phyloP scores from a whole-genome alignment of 30 jellyfish, hydroid and myxozoan genomes.

The Pelagia noctiluca region DNA sequence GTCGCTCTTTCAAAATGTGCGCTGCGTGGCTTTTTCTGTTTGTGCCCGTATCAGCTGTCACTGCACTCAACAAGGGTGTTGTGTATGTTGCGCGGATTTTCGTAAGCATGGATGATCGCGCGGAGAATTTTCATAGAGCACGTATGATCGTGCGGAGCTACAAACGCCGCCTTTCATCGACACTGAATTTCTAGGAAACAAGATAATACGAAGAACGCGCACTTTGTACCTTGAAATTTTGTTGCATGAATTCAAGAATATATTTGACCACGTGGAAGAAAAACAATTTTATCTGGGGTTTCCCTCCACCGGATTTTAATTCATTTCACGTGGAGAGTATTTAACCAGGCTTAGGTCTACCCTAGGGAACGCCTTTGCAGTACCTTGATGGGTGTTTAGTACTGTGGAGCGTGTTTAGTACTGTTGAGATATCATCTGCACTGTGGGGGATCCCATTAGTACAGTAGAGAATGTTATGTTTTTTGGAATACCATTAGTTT shows the following conservation, averaged over 20 bases:
- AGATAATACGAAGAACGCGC: not conserved
- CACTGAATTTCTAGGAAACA: not conserved
- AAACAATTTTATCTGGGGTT: too few species aligned
- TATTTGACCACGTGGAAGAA: not conserved
- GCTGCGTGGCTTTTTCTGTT: conserved; percentile 63
- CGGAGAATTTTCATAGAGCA: not conserved
- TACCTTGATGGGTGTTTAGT: too few species aligned
- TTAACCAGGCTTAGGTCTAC: too few species aligned
- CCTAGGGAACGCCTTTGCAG: too few species aligned
- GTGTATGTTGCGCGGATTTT: not conserved
- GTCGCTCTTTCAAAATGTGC: conserved; percentile 44
- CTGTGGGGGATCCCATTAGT: too few species aligned
- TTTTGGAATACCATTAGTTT: too few species aligned
- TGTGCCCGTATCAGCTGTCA: conserved; percentile 62
- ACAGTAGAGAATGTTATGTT: too few species aligned
- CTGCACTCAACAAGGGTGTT: not conserved
- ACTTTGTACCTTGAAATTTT: not conserved
- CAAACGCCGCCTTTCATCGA: not conserved
- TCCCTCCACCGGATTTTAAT: too few species aligned
- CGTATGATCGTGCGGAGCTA: not conserved
- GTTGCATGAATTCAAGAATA: not conserved
- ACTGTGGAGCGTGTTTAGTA: too few species aligned
- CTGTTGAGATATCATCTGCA: too few species aligned
- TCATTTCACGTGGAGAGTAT: too few species aligned
- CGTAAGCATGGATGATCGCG: not conserved